Evolutionary conservation across 2,113 vertebrate species (phyloP), one percentile per base, ranked within the genome.

Genomic region (Burhinus oedicnemus): DNA sequence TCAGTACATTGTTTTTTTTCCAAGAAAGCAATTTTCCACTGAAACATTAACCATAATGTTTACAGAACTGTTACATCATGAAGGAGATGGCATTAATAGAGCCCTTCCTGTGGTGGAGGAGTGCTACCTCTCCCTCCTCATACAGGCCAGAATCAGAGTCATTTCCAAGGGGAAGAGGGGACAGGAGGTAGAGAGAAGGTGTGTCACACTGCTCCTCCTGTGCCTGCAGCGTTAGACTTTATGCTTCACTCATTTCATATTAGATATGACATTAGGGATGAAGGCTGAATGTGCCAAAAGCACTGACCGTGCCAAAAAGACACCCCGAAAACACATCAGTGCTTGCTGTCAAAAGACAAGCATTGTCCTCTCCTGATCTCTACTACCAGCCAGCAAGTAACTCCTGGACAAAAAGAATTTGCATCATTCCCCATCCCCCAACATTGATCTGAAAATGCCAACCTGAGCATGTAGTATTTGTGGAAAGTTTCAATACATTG

Each of bases 391-490:
- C 54, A 79, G 54, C 20, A 45, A 52, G 15, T 4, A 49, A 69
- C 23, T 45, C 36, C 87, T 27, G 40, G 19, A 34, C 12, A 52
- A 16, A 45, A 68, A n/a, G 64, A 34, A 12, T 16, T 42, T 75
- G 30, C 36, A 77, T 30, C 19, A 1, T 5, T 68, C 77, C 47
- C 32, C 61, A 27, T 2, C 8, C 38, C 36, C 12, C 55, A 29
- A 1, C 9, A 4, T 6, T 2, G 19, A 51, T 54, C 87, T 60
- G 58, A 38, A 30, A 45, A 29, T 8, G 4, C 14, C 72, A 75
- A 12, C 57, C 69, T 3, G 3, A 75, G 54, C 52, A 29, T 3
- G 0, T 2, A 11, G 44, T 6, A 12, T 8, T 44, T 16, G 14
- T 11, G 23, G 30, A 12, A 51, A 51, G 27, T 18, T 69, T 32